Percentiles rank a stretch among this genome's conserved stretches.
Evolutionary conservation across 1,140 invertebrate genomes (phyloP).

Genomic region (Drosophila rhopaloa): DNA sequence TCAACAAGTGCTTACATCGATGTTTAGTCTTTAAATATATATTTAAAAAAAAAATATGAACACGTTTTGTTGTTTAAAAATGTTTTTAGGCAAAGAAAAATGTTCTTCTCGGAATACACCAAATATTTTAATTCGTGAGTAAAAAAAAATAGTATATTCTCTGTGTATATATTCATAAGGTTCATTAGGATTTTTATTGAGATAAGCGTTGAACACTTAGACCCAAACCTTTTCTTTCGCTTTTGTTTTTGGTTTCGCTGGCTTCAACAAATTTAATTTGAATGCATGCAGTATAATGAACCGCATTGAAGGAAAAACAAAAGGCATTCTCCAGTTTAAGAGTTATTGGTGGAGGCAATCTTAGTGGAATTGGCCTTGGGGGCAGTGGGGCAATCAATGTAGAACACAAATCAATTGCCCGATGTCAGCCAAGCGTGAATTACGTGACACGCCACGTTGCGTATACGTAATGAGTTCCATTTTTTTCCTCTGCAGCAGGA

Average conservation of each 20-base stretch:
- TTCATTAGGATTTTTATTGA: conserved; percentile 77
- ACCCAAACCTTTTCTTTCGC: conserved; percentile 50
- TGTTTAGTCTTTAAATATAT: too few species aligned
- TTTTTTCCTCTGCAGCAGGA: conserved; percentile 40
- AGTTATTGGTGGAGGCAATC: conserved; percentile 11
- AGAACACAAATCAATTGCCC: conserved; percentile 71
- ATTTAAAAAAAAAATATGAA: too few species aligned
- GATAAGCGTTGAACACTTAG: conserved; percentile 73
- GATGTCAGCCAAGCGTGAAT: conserved; percentile 61
- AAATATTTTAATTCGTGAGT: neutral
- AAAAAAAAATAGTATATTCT: neutral
- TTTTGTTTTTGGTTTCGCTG: conserved; percentile 44
- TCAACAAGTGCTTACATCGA: too few species aligned
- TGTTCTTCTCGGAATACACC: neutral
- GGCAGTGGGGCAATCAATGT: conserved; percentile 53
- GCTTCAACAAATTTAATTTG: conserved; percentile 71
- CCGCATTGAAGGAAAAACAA: conserved; percentile 6
- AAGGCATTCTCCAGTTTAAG: conserved; percentile 24
- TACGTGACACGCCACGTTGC: conserved; percentile 68
- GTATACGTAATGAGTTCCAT: conserved; percentile 77
- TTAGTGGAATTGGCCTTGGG: conserved; percentile 25
- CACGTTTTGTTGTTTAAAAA: neutral
- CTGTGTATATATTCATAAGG: conserved; percentile 74
- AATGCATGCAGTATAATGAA: conserved; percentile 51
- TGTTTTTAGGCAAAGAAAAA: neutral